phyloP scores from a whole-genome alignment of 1,140 invertebrate species.

The Diorhabda sublineata region DNA sequence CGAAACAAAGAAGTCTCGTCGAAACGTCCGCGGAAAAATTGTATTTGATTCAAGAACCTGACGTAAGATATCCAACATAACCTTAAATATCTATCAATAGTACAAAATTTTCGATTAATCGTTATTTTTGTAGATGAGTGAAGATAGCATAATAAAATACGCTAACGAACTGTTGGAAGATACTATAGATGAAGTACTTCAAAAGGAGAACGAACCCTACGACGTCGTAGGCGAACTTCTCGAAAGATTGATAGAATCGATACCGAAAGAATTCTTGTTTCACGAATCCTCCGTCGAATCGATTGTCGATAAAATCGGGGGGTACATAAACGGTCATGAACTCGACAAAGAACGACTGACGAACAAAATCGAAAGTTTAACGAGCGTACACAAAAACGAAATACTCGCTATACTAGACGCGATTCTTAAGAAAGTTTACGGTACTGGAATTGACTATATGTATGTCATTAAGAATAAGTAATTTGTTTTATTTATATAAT shows the following conservation, averaged over 20 bases:
- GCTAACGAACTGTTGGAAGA: constrained; percentile 31
- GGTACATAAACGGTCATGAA: constrained; percentile 14
- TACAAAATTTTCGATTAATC: constrained; percentile 7
- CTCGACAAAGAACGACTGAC: constrained; percentile 28
- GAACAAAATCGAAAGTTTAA: constrained; percentile 23
- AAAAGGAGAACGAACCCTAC: constrained; percentile 20
- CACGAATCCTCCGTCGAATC: constrained; percentile 18
- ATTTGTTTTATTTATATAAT: too few species aligned
- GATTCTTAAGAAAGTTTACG: constrained; percentile 35
- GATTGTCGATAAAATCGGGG: constrained; percentile 21
- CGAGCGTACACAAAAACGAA: constrained; percentile 21
- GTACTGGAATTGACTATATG: constrained; percentile 34
- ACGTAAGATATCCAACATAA: constrained; percentile 6
- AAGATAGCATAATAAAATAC: constrained; percentile 23
- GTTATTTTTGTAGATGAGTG: constrained; percentile 18
- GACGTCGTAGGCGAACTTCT: constrained; percentile 29
- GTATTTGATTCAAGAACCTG: constrained; percentile 19
- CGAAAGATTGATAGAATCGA: constrained; percentile 24
- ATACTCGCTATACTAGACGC: constrained; percentile 28
- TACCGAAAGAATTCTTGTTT: constrained; percentile 24
- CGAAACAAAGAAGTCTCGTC: constrained; percentile 30
- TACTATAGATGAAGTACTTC: constrained; percentile 26
- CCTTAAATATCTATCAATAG: not conserved
- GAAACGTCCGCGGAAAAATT: constrained; percentile 25
- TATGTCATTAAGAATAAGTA: constrained; percentile 23